These are phyloP conservation scores for Apistogramma diplotaenia DNA, from an alignment of 2,113 vertebrate species.

Conservation along the genomic window DNA sequence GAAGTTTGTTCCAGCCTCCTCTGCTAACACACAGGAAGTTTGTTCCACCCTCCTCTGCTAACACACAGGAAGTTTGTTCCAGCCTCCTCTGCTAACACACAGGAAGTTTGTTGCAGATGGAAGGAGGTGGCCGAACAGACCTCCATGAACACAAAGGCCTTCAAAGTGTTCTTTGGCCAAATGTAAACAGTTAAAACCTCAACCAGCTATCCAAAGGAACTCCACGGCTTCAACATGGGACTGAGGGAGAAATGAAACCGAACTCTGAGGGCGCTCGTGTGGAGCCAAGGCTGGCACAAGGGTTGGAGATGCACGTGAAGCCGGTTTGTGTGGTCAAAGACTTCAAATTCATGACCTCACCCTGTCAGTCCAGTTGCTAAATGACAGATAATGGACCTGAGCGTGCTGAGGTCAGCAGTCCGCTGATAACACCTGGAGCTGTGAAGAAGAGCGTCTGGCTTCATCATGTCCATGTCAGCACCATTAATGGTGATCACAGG, in stretches of 20 bases:
- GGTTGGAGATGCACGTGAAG: neutral
- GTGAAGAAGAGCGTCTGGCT: neutral
- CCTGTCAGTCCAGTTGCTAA: neutral
- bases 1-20: conserved; percentile 25
- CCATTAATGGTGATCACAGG: neutral
- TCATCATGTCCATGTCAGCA: neutral
- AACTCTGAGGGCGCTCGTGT: conserved; percentile 17
- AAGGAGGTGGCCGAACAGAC: conserved; percentile 1
- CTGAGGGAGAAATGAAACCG: conserved; percentile 33
- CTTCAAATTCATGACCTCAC: neutral
- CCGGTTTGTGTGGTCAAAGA: conserved; percentile 2
- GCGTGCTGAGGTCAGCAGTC: neutral
- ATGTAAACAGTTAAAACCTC: neutral
- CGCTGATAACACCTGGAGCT: neutral
- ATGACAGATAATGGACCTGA: neutral
- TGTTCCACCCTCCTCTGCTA: too few relatives aligned
- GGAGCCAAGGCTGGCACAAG: conserved; percentile 17
- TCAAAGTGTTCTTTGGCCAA: conserved; percentile 10
- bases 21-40: conserved; percentile 19
- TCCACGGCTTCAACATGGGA: neutral
- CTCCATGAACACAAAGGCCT: conserved; percentile 10
- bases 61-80: too few relatives aligned
- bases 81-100: neutral
- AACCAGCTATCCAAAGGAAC: neutral
- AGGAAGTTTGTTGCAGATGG: conserved; percentile 25